A percentile compares a stretch with the other conserved stretches of the same genome.
phyloP scores from a whole-genome alignment of 2,888 invertebrate genomes.

The Rhopalosiphum nymphaeae region DNA sequence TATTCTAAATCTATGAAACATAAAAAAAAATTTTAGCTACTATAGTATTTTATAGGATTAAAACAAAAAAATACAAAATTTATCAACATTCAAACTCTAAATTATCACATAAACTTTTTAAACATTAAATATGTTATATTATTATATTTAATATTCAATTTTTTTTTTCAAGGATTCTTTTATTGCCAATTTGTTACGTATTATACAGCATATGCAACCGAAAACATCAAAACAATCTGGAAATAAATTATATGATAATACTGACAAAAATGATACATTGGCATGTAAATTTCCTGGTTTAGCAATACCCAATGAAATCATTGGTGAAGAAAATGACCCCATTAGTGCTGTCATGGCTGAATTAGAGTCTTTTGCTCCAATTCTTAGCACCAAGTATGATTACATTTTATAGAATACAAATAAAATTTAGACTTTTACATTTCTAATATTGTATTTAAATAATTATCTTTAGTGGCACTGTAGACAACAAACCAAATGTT shows the following conservation, averaged over 20 bases:
- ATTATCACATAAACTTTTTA: not conserved
- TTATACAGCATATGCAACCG: conserved; percentile 96
- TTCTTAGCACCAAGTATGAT: conserved; percentile 70
- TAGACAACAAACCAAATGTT: conserved; percentile 64
- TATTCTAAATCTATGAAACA: too few relatives aligned
- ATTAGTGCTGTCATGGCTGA: conserved; percentile 89
- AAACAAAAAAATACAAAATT: too few relatives aligned
- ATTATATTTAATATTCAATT: not conserved
- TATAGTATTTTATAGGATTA: too few relatives aligned
- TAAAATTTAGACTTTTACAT: not conserved
- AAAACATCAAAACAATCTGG: conserved; percentile 68
- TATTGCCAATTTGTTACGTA: conserved; percentile 89
- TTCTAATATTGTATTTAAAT: not conserved
- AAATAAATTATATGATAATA: conserved; percentile 68
- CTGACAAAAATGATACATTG: conserved; percentile 73
- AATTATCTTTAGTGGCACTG: conserved; percentile 67
- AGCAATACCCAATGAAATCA: conserved; percentile 81
- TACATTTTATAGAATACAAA: not conserved
- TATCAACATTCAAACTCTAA: too few relatives aligned
- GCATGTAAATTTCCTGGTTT: conserved; percentile 84
- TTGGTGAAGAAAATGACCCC: conserved; percentile 72
- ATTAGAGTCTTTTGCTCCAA: conserved; percentile 85
- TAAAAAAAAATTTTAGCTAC: too few relatives aligned
- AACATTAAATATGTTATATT: too few relatives aligned
- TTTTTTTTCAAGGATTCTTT: conserved; percentile 82